phyloP scores from a whole-genome alignment of 2,888 invertebrate species.

The Cistogaster globosa region DNA sequence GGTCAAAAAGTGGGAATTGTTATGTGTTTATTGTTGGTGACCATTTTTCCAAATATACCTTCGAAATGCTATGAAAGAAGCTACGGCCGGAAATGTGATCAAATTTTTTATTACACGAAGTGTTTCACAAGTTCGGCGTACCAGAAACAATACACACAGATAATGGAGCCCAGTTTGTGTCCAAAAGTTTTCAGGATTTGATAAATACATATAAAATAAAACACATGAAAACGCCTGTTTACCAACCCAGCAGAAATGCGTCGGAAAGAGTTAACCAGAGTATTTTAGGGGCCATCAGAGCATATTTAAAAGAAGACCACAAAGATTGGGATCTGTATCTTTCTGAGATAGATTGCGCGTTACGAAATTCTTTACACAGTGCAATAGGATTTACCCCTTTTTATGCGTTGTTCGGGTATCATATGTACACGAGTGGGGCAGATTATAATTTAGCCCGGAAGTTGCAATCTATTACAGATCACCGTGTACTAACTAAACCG shows the following conservation, averaged over 20 bases:
- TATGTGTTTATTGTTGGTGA: not conserved
- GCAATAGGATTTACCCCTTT: not conserved
- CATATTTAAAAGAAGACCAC: not conserved
- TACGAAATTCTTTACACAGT: not conserved
- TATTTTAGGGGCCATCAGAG: not conserved
- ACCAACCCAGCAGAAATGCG: not conserved
- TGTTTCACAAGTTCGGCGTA: not conserved
- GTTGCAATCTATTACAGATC: not conserved
- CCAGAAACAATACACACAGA: too few relatives aligned
- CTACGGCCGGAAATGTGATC: not conserved
- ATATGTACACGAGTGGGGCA: not conserved
- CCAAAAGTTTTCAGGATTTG: too few relatives aligned
- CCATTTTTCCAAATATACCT: not conserved
- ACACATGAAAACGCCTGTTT: not conserved
- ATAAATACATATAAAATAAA: not conserved
- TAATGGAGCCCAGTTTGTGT: too few relatives aligned
- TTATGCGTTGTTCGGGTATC: not conserved
- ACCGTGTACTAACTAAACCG: not conserved
- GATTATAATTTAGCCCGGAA: not conserved
- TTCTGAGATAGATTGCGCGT: not conserved
- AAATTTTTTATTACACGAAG: not conserved
- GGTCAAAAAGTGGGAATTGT: not conserved
- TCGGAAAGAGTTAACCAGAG: too few relatives aligned
- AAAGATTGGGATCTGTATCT: not conserved
- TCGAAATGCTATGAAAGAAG: not conserved